Evolutionary conservation across 2,888 invertebrate species (phyloP).

Genomic region (Cloeon dipterum): DNA sequence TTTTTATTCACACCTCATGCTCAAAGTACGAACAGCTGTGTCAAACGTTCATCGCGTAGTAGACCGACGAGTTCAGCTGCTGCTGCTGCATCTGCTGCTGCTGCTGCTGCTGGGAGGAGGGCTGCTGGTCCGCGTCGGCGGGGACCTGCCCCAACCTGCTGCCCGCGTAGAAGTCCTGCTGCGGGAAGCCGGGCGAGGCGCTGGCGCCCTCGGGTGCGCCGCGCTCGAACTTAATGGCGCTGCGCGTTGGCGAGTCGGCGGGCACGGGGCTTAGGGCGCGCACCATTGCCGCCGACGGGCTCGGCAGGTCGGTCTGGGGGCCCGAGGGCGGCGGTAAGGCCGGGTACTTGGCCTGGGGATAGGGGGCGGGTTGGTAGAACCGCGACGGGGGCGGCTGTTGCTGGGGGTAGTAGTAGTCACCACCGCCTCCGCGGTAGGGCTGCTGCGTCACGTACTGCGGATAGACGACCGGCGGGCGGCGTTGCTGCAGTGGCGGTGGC

Average conservation of each 20-base stretch:
- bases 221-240: slow-evolving; percentile 26
- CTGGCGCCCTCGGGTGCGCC: slow-evolving; percentile 55
- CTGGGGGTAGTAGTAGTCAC: slow-evolving; percentile 15
- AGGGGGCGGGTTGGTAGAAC: not conserved
- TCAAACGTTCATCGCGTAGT: slow-evolving; percentile 77
- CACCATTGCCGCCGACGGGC: not conserved
- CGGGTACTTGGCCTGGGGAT: not conserved
- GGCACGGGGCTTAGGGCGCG: slow-evolving; percentile 2
- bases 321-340: not conserved
- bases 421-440: slow-evolving; percentile 15
- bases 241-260: slow-evolving; percentile 21
- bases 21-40: not conserved
- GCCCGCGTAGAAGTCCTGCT: not conserved
- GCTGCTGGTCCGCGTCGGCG: slow-evolving; percentile 23
- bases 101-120: slow-evolving; percentile 17
- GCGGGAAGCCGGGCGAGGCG: slow-evolving; percentile 29
- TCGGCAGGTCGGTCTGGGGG: not conserved
- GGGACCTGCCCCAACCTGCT: slow-evolving; percentile 15
- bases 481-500: slow-evolving; percentile 4
- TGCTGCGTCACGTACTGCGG: slow-evolving; percentile 16
- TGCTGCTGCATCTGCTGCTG: slow-evolving; percentile 1
- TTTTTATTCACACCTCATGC: not conserved
- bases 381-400: slow-evolving; percentile 13
- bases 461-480: slow-evolving; percentile 1
- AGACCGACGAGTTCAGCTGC: slow-evolving; percentile 27